phyloP scores from a whole-genome alignment of 1,140 invertebrate species.

The Drosophila ambigua region DNA sequence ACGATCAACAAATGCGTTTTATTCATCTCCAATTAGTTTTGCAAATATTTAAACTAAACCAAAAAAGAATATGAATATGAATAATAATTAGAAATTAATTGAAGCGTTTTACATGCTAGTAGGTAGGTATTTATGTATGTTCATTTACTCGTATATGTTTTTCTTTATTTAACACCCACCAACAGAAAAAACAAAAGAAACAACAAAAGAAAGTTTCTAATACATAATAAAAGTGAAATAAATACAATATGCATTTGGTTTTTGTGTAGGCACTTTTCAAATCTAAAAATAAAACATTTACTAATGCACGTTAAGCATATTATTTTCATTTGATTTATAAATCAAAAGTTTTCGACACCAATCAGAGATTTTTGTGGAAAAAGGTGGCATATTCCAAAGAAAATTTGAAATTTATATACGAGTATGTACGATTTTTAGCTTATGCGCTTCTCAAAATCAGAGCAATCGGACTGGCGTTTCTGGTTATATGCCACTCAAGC shows the following conservation, averaged over 20 bases:
- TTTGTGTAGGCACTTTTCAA: constrained; percentile 44
- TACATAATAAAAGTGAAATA: constrained; percentile 9
- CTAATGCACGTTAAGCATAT: constrained; percentile 49
- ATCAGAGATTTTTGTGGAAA: constrained; percentile 13
- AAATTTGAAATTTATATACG: background rate
- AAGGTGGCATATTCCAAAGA: constrained; percentile 20
- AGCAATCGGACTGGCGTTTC: too few species aligned
- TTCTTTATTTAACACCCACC: constrained; percentile 27
- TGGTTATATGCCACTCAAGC: constrained; percentile 36
- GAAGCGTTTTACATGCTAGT: constrained; percentile 55
- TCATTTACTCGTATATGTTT: constrained; percentile 1
- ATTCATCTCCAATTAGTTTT: constrained; percentile 55
- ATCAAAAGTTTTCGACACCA: constrained; percentile 6
- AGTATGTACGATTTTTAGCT: background rate
- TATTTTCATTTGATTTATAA: constrained; percentile 45
- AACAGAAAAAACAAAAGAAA: constrained; percentile 7
- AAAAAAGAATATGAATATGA: constrained; percentile 18
- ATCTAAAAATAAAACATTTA: constrained; percentile 27
- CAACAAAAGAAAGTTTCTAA: constrained; percentile 30
- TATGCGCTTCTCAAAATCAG: too few species aligned
- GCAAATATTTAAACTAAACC: constrained; percentile 31
- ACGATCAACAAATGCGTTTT: constrained; percentile 53
- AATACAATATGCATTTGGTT: constrained; percentile 40
- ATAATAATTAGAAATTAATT: constrained; percentile 50
- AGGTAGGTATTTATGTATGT: constrained; percentile 59